Evolutionary conservation across 2,888 invertebrate species (phyloP), one percentile per base, ranked within the genome.

Genomic region (Lycaena phlaeas): DNA sequence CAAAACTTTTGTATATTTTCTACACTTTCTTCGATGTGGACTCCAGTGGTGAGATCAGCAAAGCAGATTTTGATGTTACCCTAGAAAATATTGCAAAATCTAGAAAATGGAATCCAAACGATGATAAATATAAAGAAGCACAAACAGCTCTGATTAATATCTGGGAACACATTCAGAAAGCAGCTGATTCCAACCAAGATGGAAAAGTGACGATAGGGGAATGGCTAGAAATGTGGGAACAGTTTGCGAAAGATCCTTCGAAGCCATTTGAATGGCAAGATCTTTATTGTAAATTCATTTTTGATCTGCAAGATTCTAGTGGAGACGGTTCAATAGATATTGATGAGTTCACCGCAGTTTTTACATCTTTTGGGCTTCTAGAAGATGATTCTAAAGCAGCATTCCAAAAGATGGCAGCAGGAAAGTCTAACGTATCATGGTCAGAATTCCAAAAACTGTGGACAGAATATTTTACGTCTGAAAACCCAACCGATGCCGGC

Each of bases 231-330:
- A 50, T 54, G 51, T 55, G 54, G 49, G 54, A 49, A 50, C 54
- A 54, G 57, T 64, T 60, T 57, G 56, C 61, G 2, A 39, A 39
- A 7, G 38, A 40, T 36, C 40, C 46, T n/a, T 27, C 38, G 2
- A 41, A 38, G 15, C 43, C 49, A 1, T 26, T 49, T 0, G 91
- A 91, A 49, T 94, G 93, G 93, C 93, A 93, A 66, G 88, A 88
- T 52, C 86, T 88, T 41, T 94, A 93, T 74, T 89, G 92, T 88
- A 88, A 90, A 61, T 92, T 93, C 70, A 92, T 93, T 89, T 94
- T 94, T 64, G 90, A 92, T 56, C 84, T 93, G 49, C 92, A 93
- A 66, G 94, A 94, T 61, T 90, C 92, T 46, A 92, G 92, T 56
- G 91, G 90, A 44, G 93, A 94, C 61, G 58, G 58, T 4, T 38